Evolutionary conservation across 2,113 vertebrate species (phyloP).

Genomic region (Cottus gobio): DNA sequence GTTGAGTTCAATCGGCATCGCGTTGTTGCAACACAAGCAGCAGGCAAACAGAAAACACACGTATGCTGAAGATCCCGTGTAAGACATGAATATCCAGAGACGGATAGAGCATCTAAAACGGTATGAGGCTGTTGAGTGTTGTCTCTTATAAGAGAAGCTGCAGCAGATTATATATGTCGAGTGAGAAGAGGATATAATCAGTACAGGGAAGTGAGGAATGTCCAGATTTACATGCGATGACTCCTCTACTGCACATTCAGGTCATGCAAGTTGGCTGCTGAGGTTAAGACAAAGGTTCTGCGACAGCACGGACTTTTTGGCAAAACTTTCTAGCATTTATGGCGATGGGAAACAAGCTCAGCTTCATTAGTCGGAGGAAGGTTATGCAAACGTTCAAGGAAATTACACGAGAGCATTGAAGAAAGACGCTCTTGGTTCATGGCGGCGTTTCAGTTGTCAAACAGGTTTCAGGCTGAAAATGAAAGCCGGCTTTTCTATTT

Average conservation of each 20-base stretch:
- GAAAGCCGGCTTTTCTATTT: slow-evolving; percentile 3
- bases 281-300: slow-evolving; percentile 35
- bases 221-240: slow-evolving; percentile 49
- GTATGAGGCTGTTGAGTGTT: neutral
- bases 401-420: neutral
- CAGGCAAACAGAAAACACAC: slow-evolving; percentile 32
- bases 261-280: slow-evolving; percentile 41
- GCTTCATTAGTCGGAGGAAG: neutral
- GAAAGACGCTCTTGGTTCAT: neutral
- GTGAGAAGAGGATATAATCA: slow-evolving; percentile 36
- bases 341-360: neutral
- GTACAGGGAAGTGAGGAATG: slow-evolving; percentile 71
- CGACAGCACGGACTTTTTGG: slow-evolving; percentile 57
- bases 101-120: neutral
- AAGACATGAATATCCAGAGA: neutral
- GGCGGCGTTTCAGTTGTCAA: neutral
- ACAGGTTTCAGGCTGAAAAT: slow-evolving; percentile 18
- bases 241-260: slow-evolving; percentile 1
- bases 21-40: slow-evolving; percentile 35
- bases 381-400: slow-evolving; percentile 10
- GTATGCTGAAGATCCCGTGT: neutral
- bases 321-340: neutral
- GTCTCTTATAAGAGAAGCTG: neutral
- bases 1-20: slow-evolving; percentile 31
- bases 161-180: slow-evolving; percentile 7